Base-by-base conservation (phyloP, 2,113 vertebrate genomes). In the Mandrillus leucophaeus region DNA sequence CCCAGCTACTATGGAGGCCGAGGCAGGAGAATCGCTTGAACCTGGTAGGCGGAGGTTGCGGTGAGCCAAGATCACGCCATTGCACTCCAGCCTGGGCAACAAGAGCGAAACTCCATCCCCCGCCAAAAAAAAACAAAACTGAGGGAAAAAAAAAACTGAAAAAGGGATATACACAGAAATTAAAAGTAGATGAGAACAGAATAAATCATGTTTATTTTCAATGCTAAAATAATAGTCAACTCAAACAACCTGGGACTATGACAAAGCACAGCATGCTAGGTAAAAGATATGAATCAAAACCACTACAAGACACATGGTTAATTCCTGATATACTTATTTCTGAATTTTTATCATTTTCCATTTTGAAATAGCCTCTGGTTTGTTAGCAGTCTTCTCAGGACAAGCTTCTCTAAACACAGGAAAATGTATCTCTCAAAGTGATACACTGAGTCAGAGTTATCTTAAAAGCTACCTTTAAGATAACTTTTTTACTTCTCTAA, bases 171-270 rank as follows among this genome's bases (percentile, higher is more conserved):
- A 73, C 40, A 75, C 38, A 92, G 57, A 92, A 81, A 93, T 88
- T 55, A 79, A 87, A 90, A 90, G 20, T 66, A 81, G 57, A 3
- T 78, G 20, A 91, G 18, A 94, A 87, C 17, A 90, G 30, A 97
- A 75, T 87, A 66, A 89, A 83, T 84, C 43, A 93, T 66, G 18
- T 90, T 95, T 95, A 70, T 38, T 87, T 89, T 57, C 82, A 66
- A 93, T 50, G n/a, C 48, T 96, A 95, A 96, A 73, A 95, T 40
- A n/a, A 86, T 40, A 87, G 85, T 30, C 48, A 89, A 70, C 48
- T 87, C 61, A 64, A 94, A 35, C 52, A 92, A 79, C 17, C 70
- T 80, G 27, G 35, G 48, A 93, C 84, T 73, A 52, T 12, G 70
- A 79, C 59, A 79, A 92, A 90, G 57, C 50, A 88, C 20, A 89